These are phyloP conservation scores for Manis javanica DNA, from an alignment of 2,797 vertebrate species.

Conservation along the genomic window DNA sequence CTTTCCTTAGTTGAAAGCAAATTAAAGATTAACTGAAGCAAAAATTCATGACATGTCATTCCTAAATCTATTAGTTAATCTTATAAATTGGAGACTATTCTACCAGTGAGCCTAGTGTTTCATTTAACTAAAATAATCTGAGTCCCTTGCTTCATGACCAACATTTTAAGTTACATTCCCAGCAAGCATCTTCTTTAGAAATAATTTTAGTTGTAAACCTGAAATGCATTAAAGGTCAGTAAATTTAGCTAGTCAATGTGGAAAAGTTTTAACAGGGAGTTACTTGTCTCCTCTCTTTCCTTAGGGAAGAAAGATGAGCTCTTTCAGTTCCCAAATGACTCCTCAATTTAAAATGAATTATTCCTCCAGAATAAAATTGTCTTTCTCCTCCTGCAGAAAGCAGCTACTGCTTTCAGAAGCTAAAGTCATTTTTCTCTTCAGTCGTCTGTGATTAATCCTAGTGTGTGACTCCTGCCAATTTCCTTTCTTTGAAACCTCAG, in stretches of 20 bases:
- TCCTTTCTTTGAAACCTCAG: constrained; percentile 31
- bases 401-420: constrained; percentile 47
- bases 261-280: constrained; percentile 48
- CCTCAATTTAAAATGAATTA: constrained; percentile 61
- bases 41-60: neutral
- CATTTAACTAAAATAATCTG: neutral
- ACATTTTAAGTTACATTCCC: constrained; percentile 26
- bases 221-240: constrained; percentile 38
- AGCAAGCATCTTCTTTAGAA: constrained; percentile 36
- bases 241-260: constrained; percentile 44
- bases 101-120: neutral
- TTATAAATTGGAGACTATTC: neutral
- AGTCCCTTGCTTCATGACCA: neutral
- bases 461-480: neutral
- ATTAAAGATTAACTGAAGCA: neutral
- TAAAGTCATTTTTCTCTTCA: neutral
- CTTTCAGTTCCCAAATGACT: constrained; percentile 47
- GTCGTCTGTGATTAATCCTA: constrained; percentile 12
- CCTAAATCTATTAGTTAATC: neutral
- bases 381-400: constrained; percentile 21
- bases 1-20: constrained; percentile 16
- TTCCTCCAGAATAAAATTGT: constrained; percentile 60
- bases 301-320: constrained; percentile 65
- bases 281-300: constrained; percentile 45
- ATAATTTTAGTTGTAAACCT: constrained; percentile 34